Evolutionary conservation across 2,888 invertebrate species (phyloP), one percentile per base, ranked within the genome.

Genomic region (Campoplex nolae): DNA sequence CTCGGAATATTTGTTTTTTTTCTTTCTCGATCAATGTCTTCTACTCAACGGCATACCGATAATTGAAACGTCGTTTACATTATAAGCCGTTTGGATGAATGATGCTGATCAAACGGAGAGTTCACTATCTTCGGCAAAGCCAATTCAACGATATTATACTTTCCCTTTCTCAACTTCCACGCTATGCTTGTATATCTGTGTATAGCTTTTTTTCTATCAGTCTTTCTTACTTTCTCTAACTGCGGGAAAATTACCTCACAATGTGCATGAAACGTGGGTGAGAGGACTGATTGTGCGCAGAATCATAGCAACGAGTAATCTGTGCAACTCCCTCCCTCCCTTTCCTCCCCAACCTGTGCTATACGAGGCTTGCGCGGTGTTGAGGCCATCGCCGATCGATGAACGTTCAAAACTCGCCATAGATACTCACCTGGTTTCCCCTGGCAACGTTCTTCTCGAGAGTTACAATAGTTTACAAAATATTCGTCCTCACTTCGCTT

Each of bases 211-310:
- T 71, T 4, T 73, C 58, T 58, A 23, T 76, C 32, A 45, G 18
- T 68, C 38, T 65, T 51, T 51, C n/a, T n/a, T 35, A 54, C 51
- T 70, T 51, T 48, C 79, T 28, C 48, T 16, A 67, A 23, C 28
- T 18, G 23, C 13, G 65, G 28, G 9, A 51, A 9, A 74, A 51
- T 13, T 32, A 67, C 54, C 65, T 23, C 74, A 11, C 74, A 23
- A 54, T 68, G 54, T 62, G 54, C 35, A 71, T 28, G 80, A 56
- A 83, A 83, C 71, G 54, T 83, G 76, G 76, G 83, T 83, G 75
- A 83, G 76, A 83, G 83, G 32, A 51, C 35, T 74, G 35, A 54
- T n/a, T 76, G 56, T 86, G 86, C 86, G 86, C 86, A 86, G 76
- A 84, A 86, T 86, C 83, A 23, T 42, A 67, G 42, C 23, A 70